These are phyloP conservation scores for Andrena chrysosceles DNA, from an alignment of 2,888 invertebrate genomes.

Conservation along the genomic window DNA sequence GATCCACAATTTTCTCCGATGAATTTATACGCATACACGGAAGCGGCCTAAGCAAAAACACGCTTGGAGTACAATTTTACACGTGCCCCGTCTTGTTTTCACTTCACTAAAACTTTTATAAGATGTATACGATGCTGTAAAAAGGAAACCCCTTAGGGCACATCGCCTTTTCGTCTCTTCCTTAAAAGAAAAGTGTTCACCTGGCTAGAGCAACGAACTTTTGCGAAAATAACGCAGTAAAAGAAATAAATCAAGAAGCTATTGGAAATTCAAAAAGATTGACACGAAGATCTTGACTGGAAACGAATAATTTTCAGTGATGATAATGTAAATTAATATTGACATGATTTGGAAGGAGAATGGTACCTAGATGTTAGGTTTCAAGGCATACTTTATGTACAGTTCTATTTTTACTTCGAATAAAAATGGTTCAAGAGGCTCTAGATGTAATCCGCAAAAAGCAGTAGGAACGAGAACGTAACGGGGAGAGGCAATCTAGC, in stretches of 20 bases:
- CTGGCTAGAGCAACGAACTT: not conserved
- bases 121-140: constrained; percentile 19
- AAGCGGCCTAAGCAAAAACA: not conserved
- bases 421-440: not conserved
- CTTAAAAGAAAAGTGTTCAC: not conserved
- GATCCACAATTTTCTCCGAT: constrained; percentile 31
- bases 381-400: not conserved
- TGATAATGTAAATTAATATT: not conserved
- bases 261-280: not conserved
- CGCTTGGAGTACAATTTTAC: constrained; percentile 13
- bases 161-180: not conserved
- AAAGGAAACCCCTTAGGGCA: not conserved
- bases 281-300: not conserved
- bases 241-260: not conserved
- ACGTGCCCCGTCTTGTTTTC: not conserved
- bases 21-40: constrained; percentile 25
- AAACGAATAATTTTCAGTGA: not conserved
- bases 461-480: not conserved
- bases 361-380: not conserved
- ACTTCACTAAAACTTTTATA: constrained; percentile 18
- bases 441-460: not conserved
- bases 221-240: not conserved
- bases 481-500: not conserved
- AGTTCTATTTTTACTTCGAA: not conserved
- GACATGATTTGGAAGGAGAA: not conserved